Evolutionary conservation across 2,888 invertebrate genomes (phyloP), one percentile per base, ranked within the genome.

Genomic region (Cryptocheilus praepositus): DNA sequence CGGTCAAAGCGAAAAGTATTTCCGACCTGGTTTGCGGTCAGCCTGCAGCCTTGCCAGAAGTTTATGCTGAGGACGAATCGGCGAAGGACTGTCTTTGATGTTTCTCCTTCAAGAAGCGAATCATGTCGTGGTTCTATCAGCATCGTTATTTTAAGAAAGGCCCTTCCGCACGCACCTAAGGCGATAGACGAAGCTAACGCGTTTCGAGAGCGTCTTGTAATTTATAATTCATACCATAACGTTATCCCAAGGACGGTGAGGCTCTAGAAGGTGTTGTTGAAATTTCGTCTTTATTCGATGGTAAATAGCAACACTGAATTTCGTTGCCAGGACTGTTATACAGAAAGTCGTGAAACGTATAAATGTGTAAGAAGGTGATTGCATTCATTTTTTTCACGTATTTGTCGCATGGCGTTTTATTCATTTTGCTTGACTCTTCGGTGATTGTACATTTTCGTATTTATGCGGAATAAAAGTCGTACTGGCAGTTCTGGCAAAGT

Each of bases 41-140:
- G 45, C 54, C 80, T 0, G 66, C 67, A 2, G 55, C 70, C 8
- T 67, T 83, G 51, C 72, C 84, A 2, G 85, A 82, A 58, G 79
- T 85, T 28, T 81, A 64, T 25, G 77, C 66, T 21, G 86, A 85
- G n/a, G 86, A 86, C 54, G 87, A 88, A 19, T 78, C 86, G 3
- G 85, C 85, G 0, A 85, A 83, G 58, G 86, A 88, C 68, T 86
- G 86, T 44, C 85, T 87, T 74, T 88, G 86, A 88, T 87, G 84
- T 77, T 82, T 83, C 60, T 79, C 76, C 16, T 82, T 83, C 16
- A 81, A 70, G 28, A 80, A 81, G 61, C 70, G 73, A 25, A 75
- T 82, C 22, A 73, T 74, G 49, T 83, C 81, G 5, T 80, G 81
- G 71, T 82, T 82, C 57, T 81, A 59, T 53, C 63, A 21, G 22